Evolutionary conservation across 2,113 vertebrate genomes (phyloP), one percentile per base, ranked within the genome.

Genomic region (Parus major): DNA sequence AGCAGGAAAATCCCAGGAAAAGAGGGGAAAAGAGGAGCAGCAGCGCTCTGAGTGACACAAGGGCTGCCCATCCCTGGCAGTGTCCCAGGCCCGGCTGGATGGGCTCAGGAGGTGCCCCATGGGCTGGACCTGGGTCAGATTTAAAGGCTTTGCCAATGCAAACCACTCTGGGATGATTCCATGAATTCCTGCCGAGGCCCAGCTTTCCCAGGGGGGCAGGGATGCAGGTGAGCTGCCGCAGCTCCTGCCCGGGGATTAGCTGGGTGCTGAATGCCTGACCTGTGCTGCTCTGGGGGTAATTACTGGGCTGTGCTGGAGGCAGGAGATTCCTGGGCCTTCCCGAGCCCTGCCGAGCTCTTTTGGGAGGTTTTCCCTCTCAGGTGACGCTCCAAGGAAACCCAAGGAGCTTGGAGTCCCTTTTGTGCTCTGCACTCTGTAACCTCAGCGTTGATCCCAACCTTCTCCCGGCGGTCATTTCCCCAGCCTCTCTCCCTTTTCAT

Each of bases 401-500:
- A 63, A 53, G 69, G 61, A 89, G 46, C 69, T 86, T 11, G 24
- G 81, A 75, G 75, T 24, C 12, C 71, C 72, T 89, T 90, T 79
- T 69, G 55, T 94, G 15, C 72, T 96, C 88, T 39, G 24, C 41
- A 14, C 60, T 90, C 57, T 71, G 61, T 86, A 82, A 94, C 78
- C 92, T 86, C 35, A 22, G 50, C 68, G 49, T 89, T 93, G 96
- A 95, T 97, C 96, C 97, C 71, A 97, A 95, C 80, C 68, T 91
- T 96, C 89, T 93, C 5, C 14, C 80, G 11, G 70, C n/a, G 19
- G 93, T 79, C 64, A 77, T 96, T 98, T 96, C 85, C 91, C 36
- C 33, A 96, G 88, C 59, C 60, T 95, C 88, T 64, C 95, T 96
- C 73, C 69, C 95, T 91, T 96, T 97, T 96, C 82, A 64, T 91